phyloP scores from a whole-genome alignment of 2,888 invertebrate species.

The Proisotoma minuta region DNA sequence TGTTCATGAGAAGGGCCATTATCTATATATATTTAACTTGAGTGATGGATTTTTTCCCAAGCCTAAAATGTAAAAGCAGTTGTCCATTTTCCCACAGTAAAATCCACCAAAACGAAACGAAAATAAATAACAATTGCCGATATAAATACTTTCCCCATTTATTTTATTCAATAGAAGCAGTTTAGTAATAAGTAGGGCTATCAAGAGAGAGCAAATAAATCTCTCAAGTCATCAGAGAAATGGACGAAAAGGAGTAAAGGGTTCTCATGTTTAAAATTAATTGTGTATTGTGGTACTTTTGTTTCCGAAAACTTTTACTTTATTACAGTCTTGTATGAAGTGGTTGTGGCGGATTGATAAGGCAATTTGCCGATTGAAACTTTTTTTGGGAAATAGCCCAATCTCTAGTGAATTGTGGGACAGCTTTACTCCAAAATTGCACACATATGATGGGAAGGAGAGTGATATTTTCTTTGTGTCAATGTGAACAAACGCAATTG shows the following conservation, averaged over 20 bases:
- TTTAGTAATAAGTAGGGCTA: background rate
- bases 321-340: background rate
- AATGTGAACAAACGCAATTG: background rate
- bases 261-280: background rate
- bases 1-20: no score
- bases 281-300: background rate
- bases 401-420: background rate
- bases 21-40: no score
- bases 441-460: background rate
- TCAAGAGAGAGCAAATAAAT: no score
- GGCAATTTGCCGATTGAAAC: background rate
- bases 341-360: background rate
- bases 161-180: background rate
- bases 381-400: background rate
- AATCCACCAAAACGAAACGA: background rate
- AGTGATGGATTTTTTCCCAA: no score
- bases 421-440: background rate
- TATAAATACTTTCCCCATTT: background rate
- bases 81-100: constrained; percentile 8
- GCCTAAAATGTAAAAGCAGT: no score
- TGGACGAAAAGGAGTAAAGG: background rate
- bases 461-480: background rate
- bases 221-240: no score
- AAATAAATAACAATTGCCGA: constrained; percentile 1
- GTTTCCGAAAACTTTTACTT: no score